Evolutionary conservation across 2,113 vertebrate genomes (phyloP), one percentile per base, ranked within the genome.

Genomic region (Zosterops hypoxanthus): DNA sequence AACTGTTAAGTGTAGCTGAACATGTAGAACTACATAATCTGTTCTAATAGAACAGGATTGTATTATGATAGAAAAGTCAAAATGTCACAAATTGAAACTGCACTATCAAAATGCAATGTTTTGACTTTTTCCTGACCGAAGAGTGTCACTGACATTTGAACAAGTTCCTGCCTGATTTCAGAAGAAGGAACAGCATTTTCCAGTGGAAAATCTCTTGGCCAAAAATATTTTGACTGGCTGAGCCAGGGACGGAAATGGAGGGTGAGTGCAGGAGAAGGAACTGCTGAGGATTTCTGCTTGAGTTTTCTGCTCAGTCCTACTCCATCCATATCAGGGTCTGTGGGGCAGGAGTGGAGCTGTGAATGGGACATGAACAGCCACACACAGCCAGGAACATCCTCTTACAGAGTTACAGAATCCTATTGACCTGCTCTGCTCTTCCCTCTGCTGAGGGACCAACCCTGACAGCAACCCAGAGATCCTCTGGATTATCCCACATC

Each of bases 41-140:
- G 53, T 22, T 76, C 25, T 65, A 91, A 87, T 39, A 91, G 75
- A 90, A 66, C 29, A 87, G 29, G 55, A 80, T 21, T 76, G 55
- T 95, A 47, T 92, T 95, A 52, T 95, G 93, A 94, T 92, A 65
- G 44, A 17, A 71, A 92, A 95, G 73, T 94, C 95, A 95, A 85
- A 91, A 92, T 91, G 87, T 77, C 95, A 83, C 66, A 90, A 91
- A 92, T 79, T 71, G 21, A 57, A 95, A 57, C 25, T 72, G 16
- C 0, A 1, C 61, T 82, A 80, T 90, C 81, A 77, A 89, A 95
- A 94, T 36, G 34, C 71, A 90, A 18, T 80, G 59, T 92, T 96
- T 95, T 91, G 91, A 92, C 84, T 80, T 92, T 20, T 64, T 65
- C 41, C 63, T 46, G 39, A 76, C 75, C 49, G 29, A 73, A 87